phyloP scores from a whole-genome alignment of 1,140 invertebrate species.

The Saccostrea cuccullata region DNA sequence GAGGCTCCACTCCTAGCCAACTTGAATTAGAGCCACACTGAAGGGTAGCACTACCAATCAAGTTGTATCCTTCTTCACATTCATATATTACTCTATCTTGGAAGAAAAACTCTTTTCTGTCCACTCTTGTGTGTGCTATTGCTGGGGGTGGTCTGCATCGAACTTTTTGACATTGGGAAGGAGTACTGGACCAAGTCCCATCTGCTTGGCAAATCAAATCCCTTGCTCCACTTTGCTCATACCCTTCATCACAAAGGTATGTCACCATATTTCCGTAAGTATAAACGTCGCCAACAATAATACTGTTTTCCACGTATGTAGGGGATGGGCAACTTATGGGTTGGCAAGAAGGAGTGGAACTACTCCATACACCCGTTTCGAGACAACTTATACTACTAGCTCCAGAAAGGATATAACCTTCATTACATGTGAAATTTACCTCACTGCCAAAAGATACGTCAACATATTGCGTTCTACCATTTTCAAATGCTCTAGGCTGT shows the following conservation, averaged over 20 bases:
- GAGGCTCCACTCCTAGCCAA: constrained; percentile 64
- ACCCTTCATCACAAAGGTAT: constrained; percentile 77
- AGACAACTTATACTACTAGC: constrained; percentile 44
- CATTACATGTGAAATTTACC: constrained; percentile 54
- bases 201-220: constrained; percentile 40
- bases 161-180: constrained; percentile 85
- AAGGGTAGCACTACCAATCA: constrained; percentile 72
- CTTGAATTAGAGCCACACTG: constrained; percentile 63
- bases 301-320: constrained; percentile 64
- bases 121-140: constrained; percentile 51
- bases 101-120: constrained; percentile 54
- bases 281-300: constrained; percentile 59
- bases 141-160: constrained; percentile 58
- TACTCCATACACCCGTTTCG: constrained; percentile 53
- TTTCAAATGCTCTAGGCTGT: constrained; percentile 18
- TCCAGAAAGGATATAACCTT: constrained; percentile 56
- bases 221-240: constrained; percentile 55
- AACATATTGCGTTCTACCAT: constrained; percentile 47
- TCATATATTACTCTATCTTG: constrained; percentile 61
- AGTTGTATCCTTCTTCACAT: constrained; percentile 81
- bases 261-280: constrained; percentile 80
- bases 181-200: constrained; percentile 83
- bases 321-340: constrained; percentile 65
- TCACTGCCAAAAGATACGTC: constrained; percentile 29
- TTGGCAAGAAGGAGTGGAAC: constrained; percentile 56